Evolutionary conservation across 2,797 vertebrate genomes (phyloP), one percentile per base, ranked within the genome.

Genomic region (Phataginus tetradactyla): DNA sequence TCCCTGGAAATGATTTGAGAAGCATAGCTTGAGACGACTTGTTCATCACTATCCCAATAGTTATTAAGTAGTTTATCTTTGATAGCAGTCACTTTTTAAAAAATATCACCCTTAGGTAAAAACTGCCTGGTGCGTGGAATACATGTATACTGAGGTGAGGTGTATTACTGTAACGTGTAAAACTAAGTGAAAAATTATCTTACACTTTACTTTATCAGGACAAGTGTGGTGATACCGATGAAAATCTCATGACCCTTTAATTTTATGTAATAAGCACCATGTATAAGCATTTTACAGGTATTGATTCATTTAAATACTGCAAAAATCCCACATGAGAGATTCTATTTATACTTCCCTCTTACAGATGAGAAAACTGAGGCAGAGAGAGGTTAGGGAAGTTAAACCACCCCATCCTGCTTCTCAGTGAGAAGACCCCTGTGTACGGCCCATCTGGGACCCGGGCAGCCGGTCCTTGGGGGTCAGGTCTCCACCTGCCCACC

Each of bases 381-480:
- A 23, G 8, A 25, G 25, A 15, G n/a, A 14, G 15, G 18, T 49
- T 68, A 7, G 37, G 5, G 53, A 77, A n/a, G 59, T 20, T 23
- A 37, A 21, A 20, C 1, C 61, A 25, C 4, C 5, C 12, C 12
- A 14, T 1, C 37, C 27, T 12, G 1, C 53, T 32, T 80, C 42
- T 39, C 39, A 37, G 0, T 0, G 17, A 32, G 39, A 69, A 55
- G 1, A 6, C 17, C 7, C 32, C 29, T 17, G 13, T 7, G 10
- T 32, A 71, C 49, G 71, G 72, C 13, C 57, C 4, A 0, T 14
- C 53, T n/a, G 66, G 57, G 51, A 37, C 14, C 27, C 7, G 0
- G 27, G 25, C 0, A 0, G 23, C 29, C 20, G 18, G 37, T 20
- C 25, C 51, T 90, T 3, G 0, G 25, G 18, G 17, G 32, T 32